These are phyloP conservation scores for Platichthys stellatus DNA, from an alignment of 2,113 vertebrate species.

Conservation along the genomic window DNA sequence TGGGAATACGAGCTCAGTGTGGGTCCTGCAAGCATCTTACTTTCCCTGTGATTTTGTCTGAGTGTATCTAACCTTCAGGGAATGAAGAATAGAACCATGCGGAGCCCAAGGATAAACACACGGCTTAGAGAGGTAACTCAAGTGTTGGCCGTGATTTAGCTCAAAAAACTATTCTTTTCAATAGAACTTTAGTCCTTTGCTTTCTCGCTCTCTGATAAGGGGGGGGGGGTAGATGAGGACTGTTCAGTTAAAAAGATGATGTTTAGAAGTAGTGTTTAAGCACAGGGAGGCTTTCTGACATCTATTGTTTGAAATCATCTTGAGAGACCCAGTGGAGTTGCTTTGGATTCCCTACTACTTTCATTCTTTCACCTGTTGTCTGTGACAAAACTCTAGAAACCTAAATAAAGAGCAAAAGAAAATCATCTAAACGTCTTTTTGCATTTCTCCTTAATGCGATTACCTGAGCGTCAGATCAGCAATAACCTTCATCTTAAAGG, in stretches of 20 bases:
- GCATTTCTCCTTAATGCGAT: background rate
- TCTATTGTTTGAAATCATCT: constrained; percentile 3
- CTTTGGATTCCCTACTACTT: background rate
- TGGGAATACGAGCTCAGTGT: constrained; percentile 38
- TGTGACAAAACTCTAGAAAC: background rate
- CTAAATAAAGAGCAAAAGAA: too few relatives aligned
- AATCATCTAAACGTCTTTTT: background rate
- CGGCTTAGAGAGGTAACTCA: constrained; percentile 9
- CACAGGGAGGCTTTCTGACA: background rate
- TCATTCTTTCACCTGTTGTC: background rate
- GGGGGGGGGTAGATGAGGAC: constrained; percentile 1
- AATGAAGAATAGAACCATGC: constrained; percentile 20
- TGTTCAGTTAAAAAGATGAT: background rate
- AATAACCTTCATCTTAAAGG: background rate
- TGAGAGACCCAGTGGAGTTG: background rate
- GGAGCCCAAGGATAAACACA: constrained; percentile 20
- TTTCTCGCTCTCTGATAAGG: background rate
- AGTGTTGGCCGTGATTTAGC: background rate
- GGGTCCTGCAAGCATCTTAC: constrained; percentile 17
- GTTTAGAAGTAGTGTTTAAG: background rate
- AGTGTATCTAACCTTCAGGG: constrained; percentile 20
- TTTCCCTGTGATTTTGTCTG: constrained; percentile 11
- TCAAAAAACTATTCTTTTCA: constrained; percentile 5
- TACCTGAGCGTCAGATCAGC: background rate
- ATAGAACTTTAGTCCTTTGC: background rate